phyloP scores from a whole-genome alignment of 2,113 vertebrate species.

The human region DNA sequence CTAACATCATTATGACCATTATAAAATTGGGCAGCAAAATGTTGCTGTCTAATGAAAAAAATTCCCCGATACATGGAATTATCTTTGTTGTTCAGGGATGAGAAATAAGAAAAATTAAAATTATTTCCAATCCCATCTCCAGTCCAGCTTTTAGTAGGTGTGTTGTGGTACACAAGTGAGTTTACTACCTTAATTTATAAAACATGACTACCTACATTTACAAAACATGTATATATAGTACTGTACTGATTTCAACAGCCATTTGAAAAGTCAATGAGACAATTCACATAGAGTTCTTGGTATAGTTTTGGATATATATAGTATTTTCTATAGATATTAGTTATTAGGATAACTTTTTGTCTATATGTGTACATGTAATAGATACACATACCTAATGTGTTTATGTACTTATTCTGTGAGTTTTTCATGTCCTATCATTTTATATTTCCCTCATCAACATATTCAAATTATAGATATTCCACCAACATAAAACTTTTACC shows the following conservation, averaged over 20 bases:
- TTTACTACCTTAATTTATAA: neutral
- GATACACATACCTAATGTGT: neutral
- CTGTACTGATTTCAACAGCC: neutral
- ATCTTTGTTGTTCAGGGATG: neutral
- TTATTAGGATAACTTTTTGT: neutral
- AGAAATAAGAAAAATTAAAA: neutral
- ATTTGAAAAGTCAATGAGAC: neutral
- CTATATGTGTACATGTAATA: neutral
- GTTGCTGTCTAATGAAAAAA: neutral
- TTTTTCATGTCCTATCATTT: neutral
- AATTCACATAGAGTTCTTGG: neutral
- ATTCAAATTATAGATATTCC: neutral
- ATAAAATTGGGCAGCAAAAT: neutral
- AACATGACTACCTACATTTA: neutral
- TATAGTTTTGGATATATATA: neutral
- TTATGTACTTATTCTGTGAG: neutral
- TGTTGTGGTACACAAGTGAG: neutral
- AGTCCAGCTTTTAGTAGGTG: neutral
- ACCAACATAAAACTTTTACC: neutral
- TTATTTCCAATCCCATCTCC: neutral
- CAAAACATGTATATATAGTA: neutral
- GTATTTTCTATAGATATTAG: neutral
- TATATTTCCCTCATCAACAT: neutral
- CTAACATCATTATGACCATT: neutral
- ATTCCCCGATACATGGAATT: neutral